Evolutionary conservation across 2,797 vertebrate genomes (phyloP), one percentile per base, ranked within the genome.

Genomic region (Vireo griseus): DNA sequence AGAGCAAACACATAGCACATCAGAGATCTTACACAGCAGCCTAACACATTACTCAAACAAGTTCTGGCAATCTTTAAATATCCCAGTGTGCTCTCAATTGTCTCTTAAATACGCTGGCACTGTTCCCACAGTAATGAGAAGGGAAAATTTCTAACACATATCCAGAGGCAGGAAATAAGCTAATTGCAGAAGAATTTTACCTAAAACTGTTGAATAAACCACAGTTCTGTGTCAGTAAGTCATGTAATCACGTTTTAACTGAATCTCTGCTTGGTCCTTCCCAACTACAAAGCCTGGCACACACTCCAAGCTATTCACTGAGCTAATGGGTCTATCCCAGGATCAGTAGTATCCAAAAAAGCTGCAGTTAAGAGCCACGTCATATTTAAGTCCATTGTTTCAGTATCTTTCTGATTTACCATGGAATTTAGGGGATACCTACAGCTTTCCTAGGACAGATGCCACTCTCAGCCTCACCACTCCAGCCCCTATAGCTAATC

Each of bases 181-280:
- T 95, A 93, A 94, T 55, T 95, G 58, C 72, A 91, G 50, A 93
- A 92, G 84, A 95, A 95, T 91, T 95, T 89, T 78, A 91, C 90
- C 72, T 92, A 80, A 65, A 95, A 74, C 55, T 72, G 45, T 90
- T 81, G 51, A 86, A 90, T 57, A 94, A 94, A 86, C 76, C 59
- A 86, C 40, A 82, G 67, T 73, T 91, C 77, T 82, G 48, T 80
- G 65, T 92, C 86, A 91, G 24, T 55, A 67, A 93, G 73, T 94
- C 92, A 83, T 52, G 65, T 33, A 86, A 92, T 51, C 77, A 54
- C 10, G 35, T 45, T 44, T 91, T 67, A 92, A 47, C 28, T 65
- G 85, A 31, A 75, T 65, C 16, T 68, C 71, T 73, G 13, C 29
- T 85, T 82, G 24, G 52, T 52, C 17, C 8, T 85, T 86, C 63